Conservation (phyloP, 2,797 vertebrate species). For the Bovichtus diacanthus region DNA sequence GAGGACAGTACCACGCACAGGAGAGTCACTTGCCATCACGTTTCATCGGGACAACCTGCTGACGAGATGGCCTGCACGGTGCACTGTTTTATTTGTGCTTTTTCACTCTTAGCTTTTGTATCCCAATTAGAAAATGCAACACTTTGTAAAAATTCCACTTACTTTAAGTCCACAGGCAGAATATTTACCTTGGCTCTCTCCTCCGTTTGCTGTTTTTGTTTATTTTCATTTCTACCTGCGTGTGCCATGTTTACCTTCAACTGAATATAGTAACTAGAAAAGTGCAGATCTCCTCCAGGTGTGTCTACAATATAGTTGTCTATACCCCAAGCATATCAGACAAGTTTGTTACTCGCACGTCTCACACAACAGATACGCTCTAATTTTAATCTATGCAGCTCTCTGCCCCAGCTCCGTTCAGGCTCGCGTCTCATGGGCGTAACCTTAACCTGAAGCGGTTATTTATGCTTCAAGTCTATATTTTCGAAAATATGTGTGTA, state of each 20-base stretch:
- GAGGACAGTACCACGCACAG: conserved; percentile 24
- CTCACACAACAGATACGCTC: no score
- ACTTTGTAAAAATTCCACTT: not conserved
- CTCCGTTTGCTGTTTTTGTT: not conserved
- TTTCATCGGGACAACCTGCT: conserved; percentile 18
- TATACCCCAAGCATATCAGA: no score
- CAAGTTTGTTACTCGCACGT: no score
- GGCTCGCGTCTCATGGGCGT: no score
- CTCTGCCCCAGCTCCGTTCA: no score
- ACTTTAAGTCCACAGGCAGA: not conserved
- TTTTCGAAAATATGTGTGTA: no score
- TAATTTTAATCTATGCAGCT: no score
- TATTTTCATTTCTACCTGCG: not conserved
- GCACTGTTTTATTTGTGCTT: not conserved
- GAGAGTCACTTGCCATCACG: conserved; percentile 18
- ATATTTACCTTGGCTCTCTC: not conserved
- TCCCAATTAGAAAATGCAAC: not conserved
- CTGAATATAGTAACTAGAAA: not conserved
- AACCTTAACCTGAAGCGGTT: no score
- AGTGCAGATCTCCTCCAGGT: no score
- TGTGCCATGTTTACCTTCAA: not conserved
- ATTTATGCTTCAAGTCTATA: no score
- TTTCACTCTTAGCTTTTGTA: not conserved
- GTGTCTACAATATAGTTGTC: no score
- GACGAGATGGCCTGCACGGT: not conserved